Conservation (phyloP, 1,140 invertebrate genomes). For the Cyclargus thomasi region DNA sequence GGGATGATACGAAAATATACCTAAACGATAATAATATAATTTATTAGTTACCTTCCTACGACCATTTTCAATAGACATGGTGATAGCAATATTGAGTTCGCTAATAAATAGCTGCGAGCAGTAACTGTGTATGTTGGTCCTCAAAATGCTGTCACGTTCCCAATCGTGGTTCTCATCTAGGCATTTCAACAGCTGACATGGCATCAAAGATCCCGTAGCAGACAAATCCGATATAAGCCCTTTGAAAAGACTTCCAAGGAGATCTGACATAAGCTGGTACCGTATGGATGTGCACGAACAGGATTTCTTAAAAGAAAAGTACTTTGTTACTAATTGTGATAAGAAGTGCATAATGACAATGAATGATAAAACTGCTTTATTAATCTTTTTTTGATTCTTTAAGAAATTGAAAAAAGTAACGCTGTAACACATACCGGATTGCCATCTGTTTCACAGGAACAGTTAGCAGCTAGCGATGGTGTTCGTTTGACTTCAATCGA, state of each 20-base stretch:
- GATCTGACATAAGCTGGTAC: constrained; percentile 44
- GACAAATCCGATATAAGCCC: constrained; percentile 38
- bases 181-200: constrained; percentile 57
- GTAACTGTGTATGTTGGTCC: constrained; percentile 46
- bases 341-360: too few relatives aligned
- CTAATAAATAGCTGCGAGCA: constrained; percentile 51
- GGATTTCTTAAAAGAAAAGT: constrained; percentile 38
- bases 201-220: constrained; percentile 43
- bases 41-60: constrained; percentile 50
- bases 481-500: constrained; percentile 53
- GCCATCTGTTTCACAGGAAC: constrained; percentile 50
- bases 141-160: constrained; percentile 43
- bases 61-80: constrained; percentile 60
- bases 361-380: too few relatives aligned
- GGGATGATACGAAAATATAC: too few relatives aligned
- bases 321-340: too few relatives aligned
- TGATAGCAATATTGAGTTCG: constrained; percentile 63
- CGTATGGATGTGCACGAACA: constrained; percentile 60
- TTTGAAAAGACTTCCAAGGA: constrained; percentile 27
- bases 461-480: constrained; percentile 52
- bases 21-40: not conserved
- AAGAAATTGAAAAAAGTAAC: too few relatives aligned
- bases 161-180: constrained; percentile 61
- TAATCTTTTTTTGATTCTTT: too few relatives aligned
- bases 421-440: not conserved